Base-by-base conservation (phyloP, 2,888 invertebrate genomes). In the Cylloceria caligata region DNA sequence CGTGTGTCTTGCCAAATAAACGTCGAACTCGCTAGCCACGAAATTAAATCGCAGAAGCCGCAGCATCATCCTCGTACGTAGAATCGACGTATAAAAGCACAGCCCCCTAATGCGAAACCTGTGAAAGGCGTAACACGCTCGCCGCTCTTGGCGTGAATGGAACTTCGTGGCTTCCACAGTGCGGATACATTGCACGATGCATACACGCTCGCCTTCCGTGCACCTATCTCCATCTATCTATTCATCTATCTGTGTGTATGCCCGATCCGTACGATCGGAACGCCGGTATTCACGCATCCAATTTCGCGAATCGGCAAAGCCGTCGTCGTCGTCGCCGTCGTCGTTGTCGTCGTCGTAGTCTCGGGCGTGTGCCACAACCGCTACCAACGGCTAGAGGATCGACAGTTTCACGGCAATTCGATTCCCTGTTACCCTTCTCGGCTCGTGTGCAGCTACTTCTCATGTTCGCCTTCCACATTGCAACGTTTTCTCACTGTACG, bases 371-470 rank as follows among this genome's bases (percentile, higher is more conserved):
- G 68, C 42, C 69, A 57, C 69, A 57, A 71, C 55, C 57, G 49
- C 30, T 72, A 62, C 42, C 77, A 62, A 52, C 77, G 68, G 72
- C 34, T 55, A 45, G 42, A 82, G 78, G 72, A 82, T 78, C 78
- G 82, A 82, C 82, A 82, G 82, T 82, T 82, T 82, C 82, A 82
- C 75, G 78, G 78, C 82, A 82, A 82, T 82, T 78, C 82, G 82
- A 82, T 78, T 82, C 71, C 47, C 82, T 75, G 78, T 78, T 82
- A 82, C 82, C 65, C 49, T 73, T 82, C 74, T 71, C 71, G 57
- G 42, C 45, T 68, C 62, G n/a, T 27, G 60, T 19, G 45, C 19
- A 45, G 72, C 64, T 24, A 24, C 11, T 39, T 36, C 42, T 60
- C 60, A 19, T n/a, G 42, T 45, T 45, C 47, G 19, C 30, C 39